These are phyloP conservation scores for Pantherophis vulpinus DNA, from an alignment of 2,797 vertebrate species.

Conservation along the genomic window DNA sequence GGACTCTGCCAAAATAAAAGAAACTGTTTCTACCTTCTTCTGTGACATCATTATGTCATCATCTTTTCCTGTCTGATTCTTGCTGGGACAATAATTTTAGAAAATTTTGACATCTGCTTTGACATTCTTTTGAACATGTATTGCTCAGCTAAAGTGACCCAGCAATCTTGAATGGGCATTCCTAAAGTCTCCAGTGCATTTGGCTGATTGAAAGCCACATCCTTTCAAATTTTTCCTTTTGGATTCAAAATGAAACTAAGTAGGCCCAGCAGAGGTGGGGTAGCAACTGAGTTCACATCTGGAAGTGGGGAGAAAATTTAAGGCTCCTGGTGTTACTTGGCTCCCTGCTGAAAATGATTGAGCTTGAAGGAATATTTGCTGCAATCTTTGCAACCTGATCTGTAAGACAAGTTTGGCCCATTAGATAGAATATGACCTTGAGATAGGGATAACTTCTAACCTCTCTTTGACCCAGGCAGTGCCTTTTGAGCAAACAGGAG, in stretches of 20 bases:
- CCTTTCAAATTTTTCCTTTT: neutral
- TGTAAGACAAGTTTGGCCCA: slow-evolving; percentile 30
- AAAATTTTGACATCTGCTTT: neutral
- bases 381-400: slow-evolving; percentile 61
- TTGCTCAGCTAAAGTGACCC: neutral
- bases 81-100: neutral
- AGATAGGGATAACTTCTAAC: slow-evolving; percentile 65
- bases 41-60: neutral
- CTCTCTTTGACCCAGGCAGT: slow-evolving; percentile 58
- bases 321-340: slow-evolving; percentile 53
- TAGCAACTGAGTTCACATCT: slow-evolving; percentile 26
- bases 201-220: neutral
- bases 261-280: slow-evolving; percentile 28
- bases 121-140: neutral
- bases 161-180: neutral
- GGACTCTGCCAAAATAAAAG: neutral
- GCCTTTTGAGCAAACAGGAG: slow-evolving; percentile 62
- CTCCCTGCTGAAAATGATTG: slow-evolving; percentile 52
- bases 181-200: neutral
- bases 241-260: slow-evolving; percentile 8
- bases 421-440: slow-evolving; percentile 61
- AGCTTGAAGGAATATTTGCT: slow-evolving; percentile 61
- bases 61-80: neutral
- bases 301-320: slow-evolving; percentile 8
- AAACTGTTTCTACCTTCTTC: neutral